Base-by-base conservation (phyloP, 2,888 invertebrate genomes). In the Caenorhabditis sp. region DNA sequence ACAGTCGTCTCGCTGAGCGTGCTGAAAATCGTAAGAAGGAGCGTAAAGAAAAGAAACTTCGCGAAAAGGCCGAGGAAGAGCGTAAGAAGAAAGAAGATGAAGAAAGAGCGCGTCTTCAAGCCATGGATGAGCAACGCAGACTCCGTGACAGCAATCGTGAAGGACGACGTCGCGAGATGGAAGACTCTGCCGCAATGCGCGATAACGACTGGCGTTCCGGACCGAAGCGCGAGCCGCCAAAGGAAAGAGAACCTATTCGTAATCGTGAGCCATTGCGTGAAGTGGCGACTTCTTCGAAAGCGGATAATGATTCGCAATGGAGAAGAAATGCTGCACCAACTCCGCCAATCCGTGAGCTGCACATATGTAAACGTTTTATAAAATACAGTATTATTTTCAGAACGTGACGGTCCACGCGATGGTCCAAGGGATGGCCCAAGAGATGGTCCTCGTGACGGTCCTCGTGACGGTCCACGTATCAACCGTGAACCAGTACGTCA, bases 71-170 rank as follows among this genome's bases (percentile, higher is more conserved):
- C 26, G 72, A 71, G n/a, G 74, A 81, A 17, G 78, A 81, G 63
- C 63, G 78, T 20, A 69, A 68, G 50, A 70, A 68, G 59, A 71
- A 71, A 38, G 82, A 82, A 31, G 80, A 79, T 17, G 82, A 82
- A 53, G 81, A 81, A 43, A 74, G 78, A 36, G 72, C 64, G 21
- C 75, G 81, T 54, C 77, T 73, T 54, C 50, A 43, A 1, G 57
- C 67, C 12, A 63, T 76, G 25, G 82, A 82, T n/a, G 76, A 78
- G 12, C 72, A 73, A 43, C 60, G 79, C 49, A 61, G 75, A 21
- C 72, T 67, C 23, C 65, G 70, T 27, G 62, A 67, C 53, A 60
- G 54, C 21, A 70, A 67, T 21, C 62, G 72, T 23, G 56, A 31
- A 20, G 49, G 38, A 5, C 69, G 67, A 31, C 63, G 72, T 20